A percentile compares a stretch with the other conserved stretches of the same genome.
These are phyloP conservation scores for Pelobates fuscus DNA, from an alignment of 2,113 vertebrate species.

Conservation along the genomic window DNA sequence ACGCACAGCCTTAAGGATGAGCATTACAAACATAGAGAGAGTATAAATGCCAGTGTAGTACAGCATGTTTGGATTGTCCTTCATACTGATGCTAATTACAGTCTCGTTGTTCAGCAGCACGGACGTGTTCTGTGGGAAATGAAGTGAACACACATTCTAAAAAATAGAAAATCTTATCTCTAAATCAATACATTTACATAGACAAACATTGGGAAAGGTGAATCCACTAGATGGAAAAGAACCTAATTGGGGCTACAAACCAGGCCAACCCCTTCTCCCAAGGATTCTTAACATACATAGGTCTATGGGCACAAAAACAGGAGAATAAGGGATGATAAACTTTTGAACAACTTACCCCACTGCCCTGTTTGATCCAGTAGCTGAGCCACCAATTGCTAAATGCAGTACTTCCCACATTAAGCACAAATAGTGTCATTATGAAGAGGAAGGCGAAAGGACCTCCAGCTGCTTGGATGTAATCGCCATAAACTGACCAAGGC, in stretches of 20 bases:
- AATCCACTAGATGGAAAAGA: too few relatives aligned
- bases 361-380: slow-evolving; percentile 95
- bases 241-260: too few relatives aligned
- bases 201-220: too few relatives aligned
- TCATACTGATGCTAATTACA: slow-evolving; percentile 79
- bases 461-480: slow-evolving; percentile 85
- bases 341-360: slow-evolving; percentile 91
- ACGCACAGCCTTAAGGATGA: slow-evolving; percentile 83
- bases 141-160: neutral
- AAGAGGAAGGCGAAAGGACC: slow-evolving; percentile 81
- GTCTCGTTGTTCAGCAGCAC: slow-evolving; percentile 76
- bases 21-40: slow-evolving; percentile 89
- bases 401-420: slow-evolving; percentile 88
- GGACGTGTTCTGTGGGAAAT: slow-evolving; percentile 74
- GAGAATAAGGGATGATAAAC: too few relatives aligned
- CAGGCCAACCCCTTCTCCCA: too few relatives aligned
- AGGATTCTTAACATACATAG: too few relatives aligned
- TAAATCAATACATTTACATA: too few relatives aligned
- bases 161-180: too few relatives aligned
- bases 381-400: slow-evolving; percentile 96
- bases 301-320: too few relatives aligned
- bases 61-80: slow-evolving; percentile 85
- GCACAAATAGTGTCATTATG: slow-evolving; percentile 81
- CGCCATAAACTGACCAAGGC: slow-evolving; percentile 80
- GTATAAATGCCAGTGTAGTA: slow-evolving; percentile 85